Evolutionary conservation across 2,888 invertebrate species (phyloP), one percentile per base, ranked within the genome.

Genomic region (Hermaeophaga mercurialis): DNA sequence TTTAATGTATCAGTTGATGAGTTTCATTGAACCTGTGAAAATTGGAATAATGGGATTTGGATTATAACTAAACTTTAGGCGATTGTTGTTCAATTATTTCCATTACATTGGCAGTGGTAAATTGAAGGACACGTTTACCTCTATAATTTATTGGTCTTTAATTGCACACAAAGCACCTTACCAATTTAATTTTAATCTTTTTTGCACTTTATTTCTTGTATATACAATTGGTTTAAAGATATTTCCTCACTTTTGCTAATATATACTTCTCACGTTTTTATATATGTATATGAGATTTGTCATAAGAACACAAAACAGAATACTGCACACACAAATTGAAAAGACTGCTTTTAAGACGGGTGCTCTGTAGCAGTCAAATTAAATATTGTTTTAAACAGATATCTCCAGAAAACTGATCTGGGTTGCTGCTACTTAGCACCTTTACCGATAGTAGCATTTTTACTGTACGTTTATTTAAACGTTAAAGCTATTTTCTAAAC

Each of bases 121-220:
- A 48, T 57, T 53, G 52, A 36, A 54, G 58, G 54, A 58, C 58
- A 54, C 58, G 19, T 38, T 54, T 58, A 54, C 39, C 44, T 57
- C 38, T 69, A 68, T 74, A 73, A 75, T 76, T 76, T 75, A 75
- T 75, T 76, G 75, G 76, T 76, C 73, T 70, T 54, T 59, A 49
- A 46, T 59, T 66, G 68, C 66, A 67, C 67, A 50, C 56, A 55
- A 45, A 64, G 65, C 65, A 66, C 66, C 39, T 61, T 59, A 55
- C 14, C 15, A 22, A 19, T 57, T 39, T 34, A 46, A 39, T 47
- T 48, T 44, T 44, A 38, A 17, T 15, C 14, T 39, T 24, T 52
- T 33, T 52, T 52, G 52, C 52, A 52, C 52, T 8, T n/a, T 39
- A 28, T 41, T 50, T 34, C n/a, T 14, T 52, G 52, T 52, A 52